A percentile compares a stretch with the other conserved stretches of the same genome.
These are phyloP conservation scores for Andrena camellia DNA, from an alignment of 2,888 invertebrate species.

Conservation along the genomic window DNA sequence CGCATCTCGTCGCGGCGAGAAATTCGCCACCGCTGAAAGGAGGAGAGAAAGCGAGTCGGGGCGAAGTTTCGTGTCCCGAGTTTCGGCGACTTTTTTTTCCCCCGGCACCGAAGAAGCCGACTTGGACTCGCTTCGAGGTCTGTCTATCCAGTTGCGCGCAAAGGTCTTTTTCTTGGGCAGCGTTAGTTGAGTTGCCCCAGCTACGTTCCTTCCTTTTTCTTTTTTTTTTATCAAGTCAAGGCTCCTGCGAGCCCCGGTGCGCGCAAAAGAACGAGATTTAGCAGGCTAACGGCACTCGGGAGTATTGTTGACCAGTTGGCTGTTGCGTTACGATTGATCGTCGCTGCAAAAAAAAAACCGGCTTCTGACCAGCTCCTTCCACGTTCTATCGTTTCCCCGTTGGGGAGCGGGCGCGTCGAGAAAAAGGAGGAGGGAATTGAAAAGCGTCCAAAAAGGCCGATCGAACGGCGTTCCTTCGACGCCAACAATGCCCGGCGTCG, in stretches of 20 bases:
- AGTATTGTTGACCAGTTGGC: conserved; percentile 54
- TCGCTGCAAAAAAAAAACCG: conserved; percentile 32
- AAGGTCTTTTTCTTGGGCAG: conserved; percentile 13
- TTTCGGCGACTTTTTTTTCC: conserved; percentile 42
- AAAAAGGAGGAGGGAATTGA: conserved; percentile 45
- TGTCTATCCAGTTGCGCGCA: conserved; percentile 30
- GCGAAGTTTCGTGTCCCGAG: conserved; percentile 49
- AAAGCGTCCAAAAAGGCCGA: conserved; percentile 48
- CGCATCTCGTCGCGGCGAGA: conserved; percentile 37
- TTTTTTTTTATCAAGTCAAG: conserved; percentile 4
- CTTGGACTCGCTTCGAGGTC: conserved; percentile 33
- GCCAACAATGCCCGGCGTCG: conserved; percentile 46
- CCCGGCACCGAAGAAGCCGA: conserved; percentile 34
- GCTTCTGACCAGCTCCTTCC: conserved; percentile 34
- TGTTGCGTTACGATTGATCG: conserved; percentile 60
- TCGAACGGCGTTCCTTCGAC: conserved; percentile 35
- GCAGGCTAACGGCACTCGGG: conserved; percentile 54
- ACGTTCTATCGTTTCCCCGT: not conserved
- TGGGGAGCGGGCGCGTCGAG: not conserved
- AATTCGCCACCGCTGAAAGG: conserved; percentile 39
- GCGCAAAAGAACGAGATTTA: conserved; percentile 54
- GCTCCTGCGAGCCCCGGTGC: conserved; percentile 1
- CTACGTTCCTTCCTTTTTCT: not conserved
- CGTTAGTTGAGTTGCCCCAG: not conserved
- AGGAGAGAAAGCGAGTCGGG: conserved; percentile 25